These are phyloP conservation scores for Cynodonichthys magdalenae DNA, from an alignment of 2,797 vertebrate species.

Conservation along the genomic window DNA sequence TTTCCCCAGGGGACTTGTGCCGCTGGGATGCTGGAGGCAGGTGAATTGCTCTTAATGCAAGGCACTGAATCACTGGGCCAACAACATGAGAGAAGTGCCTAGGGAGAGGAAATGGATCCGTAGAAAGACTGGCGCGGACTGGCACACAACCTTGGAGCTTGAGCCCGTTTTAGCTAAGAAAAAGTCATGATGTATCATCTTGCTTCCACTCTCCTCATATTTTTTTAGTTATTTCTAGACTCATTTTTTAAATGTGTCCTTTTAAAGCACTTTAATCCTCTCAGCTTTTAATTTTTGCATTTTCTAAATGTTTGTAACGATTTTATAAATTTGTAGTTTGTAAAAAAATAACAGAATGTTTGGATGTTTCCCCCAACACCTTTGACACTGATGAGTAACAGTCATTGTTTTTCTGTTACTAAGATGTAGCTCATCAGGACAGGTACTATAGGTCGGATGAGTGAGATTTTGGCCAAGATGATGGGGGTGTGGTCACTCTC, in stretches of 20 bases:
- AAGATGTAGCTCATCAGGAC: constrained; percentile 39
- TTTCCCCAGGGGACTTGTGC: constrained; percentile 90
- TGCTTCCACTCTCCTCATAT: constrained; percentile 37
- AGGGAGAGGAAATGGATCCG: constrained; percentile 97
- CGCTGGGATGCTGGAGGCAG: constrained; percentile 97
- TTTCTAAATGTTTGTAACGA: constrained; percentile 30
- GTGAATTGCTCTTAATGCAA: constrained; percentile 99
- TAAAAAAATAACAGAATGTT: neutral
- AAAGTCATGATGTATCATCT: constrained; percentile 50
- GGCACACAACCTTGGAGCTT: constrained; percentile 92
- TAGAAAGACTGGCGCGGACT: constrained; percentile 92
- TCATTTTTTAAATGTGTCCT: constrained; percentile 39
- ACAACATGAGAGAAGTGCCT: constrained; percentile 89
- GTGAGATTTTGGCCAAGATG: constrained; percentile 51
- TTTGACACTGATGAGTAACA: neutral
- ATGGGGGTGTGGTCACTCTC: constrained; percentile 70
- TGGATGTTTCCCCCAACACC: constrained; percentile 2
- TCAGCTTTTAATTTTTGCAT: constrained; percentile 24
- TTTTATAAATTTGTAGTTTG: constrained; percentile 20
- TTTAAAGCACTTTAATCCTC: constrained; percentile 32
- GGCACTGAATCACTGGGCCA: constrained; percentile 99
- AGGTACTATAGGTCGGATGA: constrained; percentile 54
- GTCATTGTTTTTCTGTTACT: neutral
- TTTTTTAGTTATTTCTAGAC: constrained; percentile 32
- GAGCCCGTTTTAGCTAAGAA: constrained; percentile 82